A percentile compares a stretch with the other conserved stretches of the same genome.
phyloP scores from a whole-genome alignment of 2,888 invertebrate species.

The Drosophila percnosoma region DNA sequence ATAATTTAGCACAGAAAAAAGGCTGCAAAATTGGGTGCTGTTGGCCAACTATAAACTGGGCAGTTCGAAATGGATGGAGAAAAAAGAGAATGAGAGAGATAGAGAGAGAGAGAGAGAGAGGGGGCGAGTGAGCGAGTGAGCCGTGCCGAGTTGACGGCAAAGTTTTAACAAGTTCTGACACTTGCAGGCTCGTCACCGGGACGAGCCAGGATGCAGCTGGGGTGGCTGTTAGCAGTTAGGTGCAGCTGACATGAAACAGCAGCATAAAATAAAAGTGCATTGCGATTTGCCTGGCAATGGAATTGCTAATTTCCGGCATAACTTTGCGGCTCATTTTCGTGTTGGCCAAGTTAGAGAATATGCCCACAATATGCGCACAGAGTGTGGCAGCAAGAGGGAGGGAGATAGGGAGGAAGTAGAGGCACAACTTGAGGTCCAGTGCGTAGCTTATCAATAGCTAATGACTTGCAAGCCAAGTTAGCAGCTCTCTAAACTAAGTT shows the following conservation, averaged over 20 bases:
- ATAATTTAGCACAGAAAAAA: slow-evolving; percentile 60
- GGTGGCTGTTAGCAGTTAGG: slow-evolving; percentile 14
- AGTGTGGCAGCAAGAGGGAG: slow-evolving; percentile 4
- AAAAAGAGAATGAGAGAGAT: not conserved
- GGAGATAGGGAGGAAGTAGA: not conserved
- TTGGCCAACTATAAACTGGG: slow-evolving; percentile 12
- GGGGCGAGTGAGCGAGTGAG: slow-evolving; percentile 5
- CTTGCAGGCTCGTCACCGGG: slow-evolving; percentile 61
- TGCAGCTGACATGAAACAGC: slow-evolving; percentile 54
- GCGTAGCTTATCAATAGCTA: slow-evolving; percentile 55
- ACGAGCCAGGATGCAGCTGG: not conserved
- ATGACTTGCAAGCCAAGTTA: slow-evolving; percentile 34
- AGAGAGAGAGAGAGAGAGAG: no score
- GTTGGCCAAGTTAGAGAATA: slow-evolving; percentile 36
- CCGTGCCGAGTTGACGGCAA: slow-evolving; percentile 67
- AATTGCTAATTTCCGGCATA: slow-evolving; percentile 80
- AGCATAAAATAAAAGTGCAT: slow-evolving; percentile 67
- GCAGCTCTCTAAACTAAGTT: slow-evolving; percentile 37
- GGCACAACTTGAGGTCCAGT: slow-evolving; percentile 16
- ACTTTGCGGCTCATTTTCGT: slow-evolving; percentile 68
- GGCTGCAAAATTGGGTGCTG: slow-evolving; percentile 4
- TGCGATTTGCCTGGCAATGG: slow-evolving; percentile 65
- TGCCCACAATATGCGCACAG: slow-evolving; percentile 37
- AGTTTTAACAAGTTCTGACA: slow-evolving; percentile 81
- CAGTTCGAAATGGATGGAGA: not conserved